phyloP scores from a whole-genome alignment of 1,140 invertebrate species.

The Macrotrachela quadricornifera region DNA sequence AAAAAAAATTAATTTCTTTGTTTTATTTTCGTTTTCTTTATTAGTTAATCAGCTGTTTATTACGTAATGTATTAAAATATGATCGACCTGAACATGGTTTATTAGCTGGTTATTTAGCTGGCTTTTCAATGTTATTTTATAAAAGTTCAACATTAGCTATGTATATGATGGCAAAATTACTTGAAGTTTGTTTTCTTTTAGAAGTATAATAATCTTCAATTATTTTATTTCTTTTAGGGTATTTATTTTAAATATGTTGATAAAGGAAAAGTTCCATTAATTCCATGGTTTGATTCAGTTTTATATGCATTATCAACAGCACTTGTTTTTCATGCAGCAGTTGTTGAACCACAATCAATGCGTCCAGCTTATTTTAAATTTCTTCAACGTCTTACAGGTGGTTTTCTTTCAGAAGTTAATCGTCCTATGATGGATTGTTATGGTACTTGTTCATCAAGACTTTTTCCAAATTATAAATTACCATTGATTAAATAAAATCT shows the following conservation, averaged over 20 bases:
- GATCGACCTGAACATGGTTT: constrained; percentile 18
- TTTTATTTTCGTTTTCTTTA: constrained; percentile 4
- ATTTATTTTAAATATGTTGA: constrained; percentile 25
- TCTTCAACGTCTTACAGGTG: constrained; percentile 23
- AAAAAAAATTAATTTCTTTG: not conserved
- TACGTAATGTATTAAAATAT: constrained; percentile 18
- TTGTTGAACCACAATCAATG: constrained; percentile 52
- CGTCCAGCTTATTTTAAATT: constrained; percentile 64
- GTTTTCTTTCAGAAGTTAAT: too few species aligned
- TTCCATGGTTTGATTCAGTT: constrained; percentile 27
- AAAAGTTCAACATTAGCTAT: constrained; percentile 22
- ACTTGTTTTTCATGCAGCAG: constrained; percentile 52
- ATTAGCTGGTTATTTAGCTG: constrained; percentile 21
- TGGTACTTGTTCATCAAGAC: too few species aligned
- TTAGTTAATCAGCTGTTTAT: constrained; percentile 20
- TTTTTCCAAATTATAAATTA: too few species aligned
- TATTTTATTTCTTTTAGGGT: constrained; percentile 14
- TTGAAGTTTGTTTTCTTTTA: constrained; percentile 19
- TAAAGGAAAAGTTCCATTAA: constrained; percentile 17
- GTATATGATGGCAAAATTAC: constrained; percentile 20
- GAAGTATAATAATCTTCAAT: not conserved
- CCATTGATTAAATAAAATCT: too few species aligned
- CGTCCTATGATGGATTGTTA: too few species aligned
- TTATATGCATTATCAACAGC: constrained; percentile 57
- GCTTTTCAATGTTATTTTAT: constrained; percentile 24